A percentile compares a stretch with the other conserved stretches of the same genome.
phyloP scores from a whole-genome alignment of 2,888 invertebrate genomes.

The Cheilosia vulpina region DNA sequence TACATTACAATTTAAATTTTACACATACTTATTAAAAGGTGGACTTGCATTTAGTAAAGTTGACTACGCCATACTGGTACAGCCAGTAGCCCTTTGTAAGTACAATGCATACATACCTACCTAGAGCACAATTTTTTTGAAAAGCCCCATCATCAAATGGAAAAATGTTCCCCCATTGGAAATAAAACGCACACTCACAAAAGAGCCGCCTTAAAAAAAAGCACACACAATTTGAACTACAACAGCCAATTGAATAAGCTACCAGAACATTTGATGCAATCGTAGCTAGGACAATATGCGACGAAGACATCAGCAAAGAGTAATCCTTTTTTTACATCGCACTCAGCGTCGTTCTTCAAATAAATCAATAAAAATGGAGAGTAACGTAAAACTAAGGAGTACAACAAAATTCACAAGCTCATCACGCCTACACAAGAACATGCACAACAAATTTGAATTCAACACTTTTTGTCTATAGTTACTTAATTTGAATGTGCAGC shows the following conservation, averaged over 20 bases:
- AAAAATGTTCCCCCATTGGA: neutral
- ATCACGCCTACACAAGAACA: conserved; percentile 8
- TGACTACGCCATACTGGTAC: too few species aligned
- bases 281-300: conserved; percentile 40
- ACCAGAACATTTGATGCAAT: conserved; percentile 51
- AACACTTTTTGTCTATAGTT: neutral
- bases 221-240: conserved; percentile 29
- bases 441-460: neutral
- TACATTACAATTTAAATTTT: too few species aligned
- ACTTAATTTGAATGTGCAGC: conserved; percentile 13
- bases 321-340: conserved; percentile 62
- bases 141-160: conserved; percentile 2
- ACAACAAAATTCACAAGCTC: conserved; percentile 37
- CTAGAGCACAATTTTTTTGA: neutral
- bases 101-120: too few species aligned
- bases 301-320: conserved; percentile 51
- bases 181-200: conserved; percentile 9
- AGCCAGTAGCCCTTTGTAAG: too few species aligned
- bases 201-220: conserved; percentile 31
- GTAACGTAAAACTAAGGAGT: conserved; percentile 52
- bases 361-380: conserved; percentile 73
- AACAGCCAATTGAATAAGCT: conserved; percentile 27
- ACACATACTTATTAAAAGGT: too few species aligned
- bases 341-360: conserved; percentile 60
- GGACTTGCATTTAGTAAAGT: too few species aligned